A percentile compares a stretch with the other conserved stretches of the same genome.
phyloP scores from a whole-genome alignment of 1,140 invertebrate species.

The Nasonia longicornis region DNA sequence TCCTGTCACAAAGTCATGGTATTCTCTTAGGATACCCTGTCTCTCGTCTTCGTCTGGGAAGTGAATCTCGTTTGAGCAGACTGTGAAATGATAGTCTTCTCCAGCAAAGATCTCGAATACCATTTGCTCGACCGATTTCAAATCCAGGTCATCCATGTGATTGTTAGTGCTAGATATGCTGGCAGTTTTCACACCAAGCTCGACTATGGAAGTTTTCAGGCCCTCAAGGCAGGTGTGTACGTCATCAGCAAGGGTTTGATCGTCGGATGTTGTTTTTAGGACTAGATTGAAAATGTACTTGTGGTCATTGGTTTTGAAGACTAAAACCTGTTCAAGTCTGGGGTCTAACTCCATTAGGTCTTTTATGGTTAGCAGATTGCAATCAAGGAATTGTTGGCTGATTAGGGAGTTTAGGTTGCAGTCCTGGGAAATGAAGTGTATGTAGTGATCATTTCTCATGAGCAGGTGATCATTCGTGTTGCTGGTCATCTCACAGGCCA shows the following conservation, averaged over 20 bases:
- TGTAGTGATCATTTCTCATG: slow-evolving; percentile 39
- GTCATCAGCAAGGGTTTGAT: too few relatives aligned
- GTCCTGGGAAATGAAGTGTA: slow-evolving; percentile 38
- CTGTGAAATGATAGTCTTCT: slow-evolving; percentile 2
- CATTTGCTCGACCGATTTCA: neutral
- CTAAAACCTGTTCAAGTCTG: slow-evolving; percentile 19
- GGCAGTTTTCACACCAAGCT: neutral
- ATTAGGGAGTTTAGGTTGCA: slow-evolving; percentile 11
- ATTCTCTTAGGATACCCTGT: slow-evolving; percentile 55
- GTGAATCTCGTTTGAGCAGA: slow-evolving; percentile 5
- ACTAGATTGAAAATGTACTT: slow-evolving; percentile 35
- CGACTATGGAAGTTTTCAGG: too few relatives aligned
- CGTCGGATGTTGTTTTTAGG: neutral
- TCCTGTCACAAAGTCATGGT: slow-evolving; percentile 54
- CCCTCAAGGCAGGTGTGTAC: too few relatives aligned
- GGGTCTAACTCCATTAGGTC: neutral
- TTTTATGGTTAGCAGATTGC: slow-evolving; percentile 8
- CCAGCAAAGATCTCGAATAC: slow-evolving; percentile 30
- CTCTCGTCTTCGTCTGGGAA: slow-evolving; percentile 49
- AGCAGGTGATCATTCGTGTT: slow-evolving; percentile 34
- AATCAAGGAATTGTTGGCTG: slow-evolving; percentile 30
- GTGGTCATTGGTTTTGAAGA: neutral
- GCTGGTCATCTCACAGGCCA: neutral
- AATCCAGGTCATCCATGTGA: neutral
- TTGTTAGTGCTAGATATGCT: neutral